phyloP scores from a whole-genome alignment of 2,113 vertebrate genomes.

The Todiramphus saurophagus region DNA sequence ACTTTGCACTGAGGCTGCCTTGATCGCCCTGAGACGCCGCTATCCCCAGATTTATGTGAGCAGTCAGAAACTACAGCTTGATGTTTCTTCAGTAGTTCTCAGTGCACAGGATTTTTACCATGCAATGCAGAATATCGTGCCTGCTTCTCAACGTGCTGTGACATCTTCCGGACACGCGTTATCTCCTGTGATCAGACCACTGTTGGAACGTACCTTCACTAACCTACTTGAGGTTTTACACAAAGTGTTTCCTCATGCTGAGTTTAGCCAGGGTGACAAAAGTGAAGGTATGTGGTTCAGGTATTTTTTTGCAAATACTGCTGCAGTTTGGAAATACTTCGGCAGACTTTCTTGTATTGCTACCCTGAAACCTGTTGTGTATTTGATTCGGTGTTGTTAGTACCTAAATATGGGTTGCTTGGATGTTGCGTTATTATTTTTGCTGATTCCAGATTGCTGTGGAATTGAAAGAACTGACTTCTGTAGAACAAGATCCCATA shows the following conservation, averaged over 20 bases:
- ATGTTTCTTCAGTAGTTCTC: conserved; percentile 91
- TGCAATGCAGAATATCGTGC: conserved; percentile 93
- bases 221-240: conserved; percentile 83
- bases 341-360: not conserved
- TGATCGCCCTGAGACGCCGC: conserved; percentile 91
- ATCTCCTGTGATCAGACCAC: conserved; percentile 86
- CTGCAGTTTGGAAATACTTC: not conserved
- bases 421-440: not conserved
- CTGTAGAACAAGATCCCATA: not conserved
- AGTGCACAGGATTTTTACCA: conserved; percentile 91
- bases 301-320: not conserved
- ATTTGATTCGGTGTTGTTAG: not conserved
- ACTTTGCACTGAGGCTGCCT: conserved; percentile 98
- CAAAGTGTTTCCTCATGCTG: conserved; percentile 95
- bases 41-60: conserved; percentile 98
- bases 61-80: conserved; percentile 93
- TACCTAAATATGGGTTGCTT: fast-evolving
- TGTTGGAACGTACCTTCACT: conserved; percentile 85
- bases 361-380: not conserved
- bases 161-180: conserved; percentile 90
- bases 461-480: not conserved
- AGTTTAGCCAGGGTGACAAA: conserved; percentile 85
- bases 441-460: not conserved
- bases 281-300: conserved; percentile 78
- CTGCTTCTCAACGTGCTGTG: conserved; percentile 93